Percentiles rank a stretch among this genome's conserved stretches.
Conservation (phyloP, 2,888 invertebrate genomes). For the Clanis bilineata region DNA sequence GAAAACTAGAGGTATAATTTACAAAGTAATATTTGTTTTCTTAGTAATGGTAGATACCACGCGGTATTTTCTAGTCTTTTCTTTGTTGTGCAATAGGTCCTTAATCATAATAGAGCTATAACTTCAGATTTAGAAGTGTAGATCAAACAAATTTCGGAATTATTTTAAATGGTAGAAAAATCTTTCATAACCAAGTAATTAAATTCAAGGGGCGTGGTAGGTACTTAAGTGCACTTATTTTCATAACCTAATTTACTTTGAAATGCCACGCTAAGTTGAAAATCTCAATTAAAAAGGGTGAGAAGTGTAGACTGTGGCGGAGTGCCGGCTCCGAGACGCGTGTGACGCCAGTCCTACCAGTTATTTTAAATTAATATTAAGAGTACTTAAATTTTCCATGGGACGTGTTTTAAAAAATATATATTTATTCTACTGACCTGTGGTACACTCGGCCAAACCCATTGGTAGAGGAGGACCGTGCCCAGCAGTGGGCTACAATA, state of each 20-base stretch:
- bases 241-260: constrained; percentile 8
- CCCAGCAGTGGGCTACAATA: no score
- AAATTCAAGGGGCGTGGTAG: neutral
- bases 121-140: no score
- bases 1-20: no score
- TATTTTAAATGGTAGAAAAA: neutral
- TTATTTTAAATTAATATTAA: neutral
- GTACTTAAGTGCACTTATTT: constrained; percentile 1
- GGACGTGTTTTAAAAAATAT: neutral
- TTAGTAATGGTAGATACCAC: no score
- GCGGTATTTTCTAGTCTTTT: no score
- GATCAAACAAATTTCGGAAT: neutral
- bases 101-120: neutral
- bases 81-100: no score
- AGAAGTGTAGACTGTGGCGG: neutral
- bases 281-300: constrained; percentile 12
- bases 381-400: neutral
- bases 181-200: neutral
- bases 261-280: constrained; percentile 2
- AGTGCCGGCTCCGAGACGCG: neutral
- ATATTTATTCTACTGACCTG: neutral
- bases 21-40: no score
- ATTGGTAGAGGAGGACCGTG: no score
- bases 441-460: no score
- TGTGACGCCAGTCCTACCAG: neutral